phyloP scores from a whole-genome alignment of 2,113 vertebrate genomes.

The Bombycilla garrulus region DNA sequence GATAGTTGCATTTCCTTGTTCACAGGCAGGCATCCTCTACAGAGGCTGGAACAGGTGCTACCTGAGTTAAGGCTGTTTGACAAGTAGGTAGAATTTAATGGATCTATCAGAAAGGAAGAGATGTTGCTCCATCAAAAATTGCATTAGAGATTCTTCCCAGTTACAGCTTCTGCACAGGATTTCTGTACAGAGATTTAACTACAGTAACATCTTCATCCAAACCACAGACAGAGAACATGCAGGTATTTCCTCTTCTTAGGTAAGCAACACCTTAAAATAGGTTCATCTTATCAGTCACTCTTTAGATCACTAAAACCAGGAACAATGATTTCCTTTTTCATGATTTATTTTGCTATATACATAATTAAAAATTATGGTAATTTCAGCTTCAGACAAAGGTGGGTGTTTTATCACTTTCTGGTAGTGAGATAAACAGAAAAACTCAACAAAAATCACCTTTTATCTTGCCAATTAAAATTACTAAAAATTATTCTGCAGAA shows the following conservation, averaged over 20 bases:
- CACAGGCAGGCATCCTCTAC: not conserved
- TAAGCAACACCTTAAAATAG: not conserved
- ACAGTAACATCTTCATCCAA: not conserved
- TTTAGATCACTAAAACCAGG: not conserved
- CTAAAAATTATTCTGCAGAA: not conserved
- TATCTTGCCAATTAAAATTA: not conserved
- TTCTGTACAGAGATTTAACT: not conserved
- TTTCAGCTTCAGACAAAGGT: not conserved
- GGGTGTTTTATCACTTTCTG: not conserved
- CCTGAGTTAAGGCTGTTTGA: not conserved
- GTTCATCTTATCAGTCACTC: not conserved
- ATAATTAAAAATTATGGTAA: not conserved
- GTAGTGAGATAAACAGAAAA: not conserved
- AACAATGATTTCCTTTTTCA: not conserved
- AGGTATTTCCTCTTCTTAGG: not conserved
- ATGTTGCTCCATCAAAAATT: not conserved
- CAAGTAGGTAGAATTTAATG: not conserved
- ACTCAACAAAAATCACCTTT: not conserved
- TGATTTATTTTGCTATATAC: not conserved
- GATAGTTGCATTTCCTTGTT: not conserved
- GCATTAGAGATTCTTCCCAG: not conserved
- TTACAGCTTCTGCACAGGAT: not conserved
- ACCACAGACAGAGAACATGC: not conserved
- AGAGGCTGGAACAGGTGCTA: not conserved
- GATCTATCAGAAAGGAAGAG: not conserved